phyloP scores from a whole-genome alignment of 2,113 vertebrate species.

The Vireo altiloquus region DNA sequence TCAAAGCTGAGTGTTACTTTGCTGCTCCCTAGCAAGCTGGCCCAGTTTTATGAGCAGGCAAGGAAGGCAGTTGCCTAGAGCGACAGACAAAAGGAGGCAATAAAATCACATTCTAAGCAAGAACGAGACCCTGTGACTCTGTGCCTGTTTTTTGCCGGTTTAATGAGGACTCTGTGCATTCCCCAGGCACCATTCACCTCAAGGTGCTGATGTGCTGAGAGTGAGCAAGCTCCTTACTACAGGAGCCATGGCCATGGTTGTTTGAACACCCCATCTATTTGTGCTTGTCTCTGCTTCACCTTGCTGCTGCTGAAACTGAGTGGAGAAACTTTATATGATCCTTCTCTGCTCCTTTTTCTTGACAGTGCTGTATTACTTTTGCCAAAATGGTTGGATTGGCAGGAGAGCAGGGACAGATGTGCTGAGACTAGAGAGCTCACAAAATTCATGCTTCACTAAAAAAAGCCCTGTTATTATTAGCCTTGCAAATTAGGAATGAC shows the following conservation, averaged over 20 bases:
- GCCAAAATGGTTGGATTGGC: slow-evolving; percentile 15
- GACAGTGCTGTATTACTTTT: not conserved
- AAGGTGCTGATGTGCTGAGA: not conserved
- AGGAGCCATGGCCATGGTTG: not conserved
- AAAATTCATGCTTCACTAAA: slow-evolving; percentile 40
- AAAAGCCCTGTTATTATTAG: slow-evolving; percentile 7
- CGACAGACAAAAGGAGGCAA: slow-evolving; percentile 26
- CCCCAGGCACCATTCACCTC: not conserved
- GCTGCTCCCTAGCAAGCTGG: slow-evolving; percentile 21
- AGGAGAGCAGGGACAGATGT: slow-evolving; percentile 50
- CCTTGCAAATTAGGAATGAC: slow-evolving; percentile 49
- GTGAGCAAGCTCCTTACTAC: not conserved
- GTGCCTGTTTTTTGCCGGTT: not conserved
- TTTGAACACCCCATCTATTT: not conserved
- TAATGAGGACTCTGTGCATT: not conserved
- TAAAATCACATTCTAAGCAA: slow-evolving; percentile 39
- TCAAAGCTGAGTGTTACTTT: not conserved
- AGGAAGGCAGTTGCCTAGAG: slow-evolving; percentile 29
- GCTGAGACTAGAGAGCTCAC: slow-evolving; percentile 17
- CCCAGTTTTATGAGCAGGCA: slow-evolving; percentile 1
- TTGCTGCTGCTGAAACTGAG: not conserved
- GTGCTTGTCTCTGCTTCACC: not conserved
- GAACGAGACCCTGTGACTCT: slow-evolving; percentile 10
- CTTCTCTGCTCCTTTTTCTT: not conserved
- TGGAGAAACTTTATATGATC: not conserved